phyloP scores from a whole-genome alignment of 2,113 vertebrate species.

The Leucoraja erinaceus region DNA sequence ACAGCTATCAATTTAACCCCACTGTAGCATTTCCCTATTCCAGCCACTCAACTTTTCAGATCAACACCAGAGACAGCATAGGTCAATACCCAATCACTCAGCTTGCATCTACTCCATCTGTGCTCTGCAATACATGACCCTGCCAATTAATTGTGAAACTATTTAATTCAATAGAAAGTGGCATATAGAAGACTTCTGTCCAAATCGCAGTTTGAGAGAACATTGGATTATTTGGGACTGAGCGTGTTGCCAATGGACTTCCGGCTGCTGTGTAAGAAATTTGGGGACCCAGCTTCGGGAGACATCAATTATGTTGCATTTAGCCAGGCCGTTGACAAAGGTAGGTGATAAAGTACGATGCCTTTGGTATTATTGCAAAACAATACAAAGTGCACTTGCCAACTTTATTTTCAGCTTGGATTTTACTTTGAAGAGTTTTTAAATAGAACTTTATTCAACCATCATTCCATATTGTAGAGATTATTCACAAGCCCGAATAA shows the following conservation, averaged over 20 bases:
- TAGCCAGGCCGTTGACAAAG: constrained; percentile 24
- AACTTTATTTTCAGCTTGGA: neutral
- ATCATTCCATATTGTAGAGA: neutral
- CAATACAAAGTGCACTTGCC: no score
- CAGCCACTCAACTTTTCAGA: neutral
- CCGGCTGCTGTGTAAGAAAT: neutral
- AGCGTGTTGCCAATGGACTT: neutral
- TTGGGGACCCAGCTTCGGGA: constrained; percentile 1
- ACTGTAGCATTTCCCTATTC: neutral
- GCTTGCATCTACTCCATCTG: no score
- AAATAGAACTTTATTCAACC: neutral
- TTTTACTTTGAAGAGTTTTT: neutral
- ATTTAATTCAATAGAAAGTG: neutral
- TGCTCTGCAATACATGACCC: no score
- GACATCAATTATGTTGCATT: neutral
- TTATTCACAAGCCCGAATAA: neutral
- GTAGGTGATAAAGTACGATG: neutral
- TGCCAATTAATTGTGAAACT: neutral
- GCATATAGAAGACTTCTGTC: neutral
- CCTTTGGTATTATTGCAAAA: neutral
- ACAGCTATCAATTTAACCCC: no score
- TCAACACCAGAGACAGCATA: neutral
- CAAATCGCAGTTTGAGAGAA: constrained; percentile 8
- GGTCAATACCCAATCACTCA: no score
- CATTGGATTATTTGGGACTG: neutral